Evolutionary conservation across 2,113 vertebrate species (phyloP), one percentile per base, ranked within the genome.

Genomic region (Grammomys surdaster): DNA sequence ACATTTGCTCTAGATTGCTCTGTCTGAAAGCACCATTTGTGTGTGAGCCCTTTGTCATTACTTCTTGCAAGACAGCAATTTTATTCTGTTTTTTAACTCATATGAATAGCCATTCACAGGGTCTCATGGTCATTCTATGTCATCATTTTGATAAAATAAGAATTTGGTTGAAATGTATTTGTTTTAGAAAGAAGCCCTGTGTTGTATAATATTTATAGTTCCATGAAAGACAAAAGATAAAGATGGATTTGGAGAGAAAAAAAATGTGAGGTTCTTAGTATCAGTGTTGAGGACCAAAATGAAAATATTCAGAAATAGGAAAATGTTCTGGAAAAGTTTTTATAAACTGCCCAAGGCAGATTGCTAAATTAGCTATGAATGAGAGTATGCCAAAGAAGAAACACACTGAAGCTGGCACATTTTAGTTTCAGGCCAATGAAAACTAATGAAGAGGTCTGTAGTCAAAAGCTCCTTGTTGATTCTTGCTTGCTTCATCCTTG

Each of bases 281-380:
- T 65, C 56, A 9, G 31, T 88, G 63, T 65, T 36, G 11, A 76
- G 54, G 9, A 82, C 5, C 5, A 54, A 86, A n/a, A 51, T 3
- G 20, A 40, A 40, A 13, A 48, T 56, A 31, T 7, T 89, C 84
- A 84, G 36, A 90, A 22, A 81, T 0, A 28, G 19, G 19, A 8
- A 80, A 92, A 73, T 78, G 51, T 31, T 88, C 70, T 69, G 76
- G 31, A 86, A 48, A 95, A 69, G 4, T 33, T 19, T 70, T 93
- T 56, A 76, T 58, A 89, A 63, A 82, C n/a, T 69, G 28, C 46
- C 69, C 7, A 17, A 75, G 19, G 43, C 22, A 93, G 9, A 84
- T 19, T 77, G 46, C 28, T 86, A 76, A 90, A 72, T 76, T 72
- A 70, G 13, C 24, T 81, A 20, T 81, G n/a, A 91, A 40, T 75